These are phyloP conservation scores for Steinernema feltiae DNA, from an alignment of 1,140 invertebrate genomes.

Conservation along the genomic window DNA sequence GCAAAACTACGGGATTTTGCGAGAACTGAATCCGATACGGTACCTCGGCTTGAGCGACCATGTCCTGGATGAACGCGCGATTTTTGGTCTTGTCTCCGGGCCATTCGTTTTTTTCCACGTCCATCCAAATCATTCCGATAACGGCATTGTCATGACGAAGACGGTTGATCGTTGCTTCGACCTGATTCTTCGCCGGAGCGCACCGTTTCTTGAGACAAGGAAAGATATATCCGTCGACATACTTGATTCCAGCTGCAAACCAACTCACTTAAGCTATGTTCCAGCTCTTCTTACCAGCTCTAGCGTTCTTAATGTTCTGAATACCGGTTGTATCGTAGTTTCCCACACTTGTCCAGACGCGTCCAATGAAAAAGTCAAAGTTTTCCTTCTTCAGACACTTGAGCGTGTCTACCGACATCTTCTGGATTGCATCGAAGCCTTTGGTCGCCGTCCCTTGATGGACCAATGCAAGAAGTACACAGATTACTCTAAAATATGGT, in stretches of 20 bases:
- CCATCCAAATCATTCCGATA: constrained; percentile 29
- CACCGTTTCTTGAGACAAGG: not conserved
- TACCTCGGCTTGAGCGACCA: constrained; percentile 21
- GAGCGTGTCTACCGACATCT: not conserved
- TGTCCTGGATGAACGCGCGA: constrained; percentile 22
- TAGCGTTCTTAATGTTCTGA: constrained; percentile 28
- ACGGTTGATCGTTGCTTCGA: constrained; percentile 16
- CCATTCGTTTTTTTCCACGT: constrained; percentile 22
- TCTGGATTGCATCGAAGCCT: constrained; percentile 24
- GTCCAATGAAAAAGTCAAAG: constrained; percentile 23
- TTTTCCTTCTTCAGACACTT: constrained; percentile 16
- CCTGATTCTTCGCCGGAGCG: constrained; percentile 5
- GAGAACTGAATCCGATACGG: not conserved
- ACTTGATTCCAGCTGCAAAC: not conserved
- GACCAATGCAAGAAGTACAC: not conserved
- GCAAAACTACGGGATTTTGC: not conserved
- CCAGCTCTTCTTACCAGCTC: not conserved
- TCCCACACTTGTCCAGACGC: constrained; percentile 17
- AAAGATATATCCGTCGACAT: constrained; percentile 24
- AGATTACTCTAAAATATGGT: not conserved
- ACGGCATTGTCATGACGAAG: constrained; percentile 16
- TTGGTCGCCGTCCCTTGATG: not conserved
- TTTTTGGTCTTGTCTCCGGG: constrained; percentile 21
- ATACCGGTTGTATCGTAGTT: constrained; percentile 6
- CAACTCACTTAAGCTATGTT: not conserved